Evolutionary conservation across 2,113 vertebrate species (phyloP).

Genomic region (Cromileptes altivelis): DNA sequence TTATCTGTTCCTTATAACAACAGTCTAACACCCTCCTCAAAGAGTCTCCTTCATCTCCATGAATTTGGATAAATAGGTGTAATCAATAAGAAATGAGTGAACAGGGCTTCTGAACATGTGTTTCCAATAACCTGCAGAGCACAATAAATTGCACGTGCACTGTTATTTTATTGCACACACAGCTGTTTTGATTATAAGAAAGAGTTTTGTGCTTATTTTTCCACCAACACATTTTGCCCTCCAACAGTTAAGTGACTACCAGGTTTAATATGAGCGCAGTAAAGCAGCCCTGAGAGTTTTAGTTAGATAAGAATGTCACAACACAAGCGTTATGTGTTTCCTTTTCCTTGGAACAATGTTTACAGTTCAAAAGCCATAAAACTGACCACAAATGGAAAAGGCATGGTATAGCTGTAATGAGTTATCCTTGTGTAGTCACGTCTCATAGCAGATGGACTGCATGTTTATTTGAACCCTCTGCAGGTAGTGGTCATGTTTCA

Average conservation of each 20-base stretch:
- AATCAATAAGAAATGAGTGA: constrained; percentile 27
- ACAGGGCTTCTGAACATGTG: constrained; percentile 15
- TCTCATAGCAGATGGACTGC: constrained; percentile 61
- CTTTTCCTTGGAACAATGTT: constrained; percentile 71
- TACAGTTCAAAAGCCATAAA: constrained; percentile 78
- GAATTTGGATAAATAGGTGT: constrained; percentile 2
- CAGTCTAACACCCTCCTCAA: constrained; percentile 11
- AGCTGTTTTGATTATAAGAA: constrained; percentile 46
- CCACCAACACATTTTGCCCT: not conserved
- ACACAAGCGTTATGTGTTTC: constrained; percentile 64
- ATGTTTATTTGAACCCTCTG: constrained; percentile 39
- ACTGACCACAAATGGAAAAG: constrained; percentile 75
- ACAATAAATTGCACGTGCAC: constrained; percentile 23
- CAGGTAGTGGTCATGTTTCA: constrained; percentile 30
- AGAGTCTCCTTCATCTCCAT: not conserved
- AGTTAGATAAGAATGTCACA: constrained; percentile 63
- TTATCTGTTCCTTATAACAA: not conserved
- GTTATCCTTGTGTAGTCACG: constrained; percentile 70
- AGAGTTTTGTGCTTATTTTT: constrained; percentile 22
- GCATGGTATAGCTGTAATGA: constrained; percentile 69
- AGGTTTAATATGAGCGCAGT: constrained; percentile 40
- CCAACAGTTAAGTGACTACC: constrained; percentile 5
- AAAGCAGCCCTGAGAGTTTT: constrained; percentile 42
- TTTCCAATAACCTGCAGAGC: constrained; percentile 31
- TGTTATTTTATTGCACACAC: constrained; percentile 41